Base-by-base conservation (phyloP, 2,113 vertebrate genomes). In the Oryzias javanicus region DNA sequence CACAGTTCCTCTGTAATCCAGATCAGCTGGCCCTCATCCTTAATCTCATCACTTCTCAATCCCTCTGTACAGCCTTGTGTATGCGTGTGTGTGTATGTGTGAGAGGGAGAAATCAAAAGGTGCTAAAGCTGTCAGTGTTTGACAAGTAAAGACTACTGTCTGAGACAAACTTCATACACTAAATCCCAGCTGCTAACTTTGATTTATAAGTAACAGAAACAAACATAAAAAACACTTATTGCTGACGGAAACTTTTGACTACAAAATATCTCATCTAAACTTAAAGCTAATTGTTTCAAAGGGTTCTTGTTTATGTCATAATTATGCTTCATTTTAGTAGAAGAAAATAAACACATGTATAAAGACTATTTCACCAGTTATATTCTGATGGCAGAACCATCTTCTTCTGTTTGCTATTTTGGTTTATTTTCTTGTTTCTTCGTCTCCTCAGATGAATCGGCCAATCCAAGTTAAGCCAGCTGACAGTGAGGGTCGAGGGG, bases 381-480 rank as follows among this genome's bases (percentile, higher is more conserved):
- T 35, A 12, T 12, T 35, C 10, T 29, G 42, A n/a, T 35, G 24
- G 5, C 27, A n/a, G 49, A 42, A 49, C 40, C 54, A 55, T 54
- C 44, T 6, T 4, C 4, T 71, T 45, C 27, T 50, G 47, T 60
- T 68, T 64, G 71, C 55, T 58, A 64, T 60, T 60, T 72, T 65
- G 64, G 49, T 60, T 73, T 8, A 68, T 20, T 18, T 47, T 63
- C 18, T 18, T 47, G 42, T 51, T 63, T 74, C 42, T 84, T 68
- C 84, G 64, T 76, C 50, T 2, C 69, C 52, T 42, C 78, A 92
- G 91, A 91, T 92, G 91, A 91, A 91, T 81, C 87, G 91, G 29
- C 90, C 91, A 44, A 92, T 92, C 79, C 91, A 92, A 81, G 91
- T 92, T 70, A 92, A 92, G 80, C 91, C 91, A 14, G 91, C 91